These are phyloP conservation scores for Eilema caniola DNA, from an alignment of 2,888 invertebrate genomes.

Conservation along the genomic window DNA sequence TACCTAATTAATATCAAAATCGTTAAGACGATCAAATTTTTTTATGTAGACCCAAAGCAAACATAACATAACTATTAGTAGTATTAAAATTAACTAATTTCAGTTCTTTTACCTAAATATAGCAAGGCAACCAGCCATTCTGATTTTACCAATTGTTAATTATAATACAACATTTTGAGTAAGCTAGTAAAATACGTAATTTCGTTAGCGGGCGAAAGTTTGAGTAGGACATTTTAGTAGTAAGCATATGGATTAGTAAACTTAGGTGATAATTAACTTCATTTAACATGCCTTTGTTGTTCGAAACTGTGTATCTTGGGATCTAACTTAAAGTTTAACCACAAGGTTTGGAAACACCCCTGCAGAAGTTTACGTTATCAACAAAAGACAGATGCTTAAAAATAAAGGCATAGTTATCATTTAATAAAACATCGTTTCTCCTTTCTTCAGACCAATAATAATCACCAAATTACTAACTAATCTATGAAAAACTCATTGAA, in stretches of 20 bases:
- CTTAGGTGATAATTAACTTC: background rate
- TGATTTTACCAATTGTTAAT: background rate
- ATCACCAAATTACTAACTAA: no score
- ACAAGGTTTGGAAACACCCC: background rate
- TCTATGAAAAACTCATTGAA: no score
- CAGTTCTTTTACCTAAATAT: background rate
- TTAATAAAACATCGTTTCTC: no score
- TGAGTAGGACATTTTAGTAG: background rate
- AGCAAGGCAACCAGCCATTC: background rate
- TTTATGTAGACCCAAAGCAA: no score
- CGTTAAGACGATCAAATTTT: no score
- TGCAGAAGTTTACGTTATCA: background rate
- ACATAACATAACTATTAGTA: no score
- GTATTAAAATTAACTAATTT: no score
- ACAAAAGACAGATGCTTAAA: background rate
- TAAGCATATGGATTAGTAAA: background rate
- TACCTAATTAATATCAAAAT: no score
- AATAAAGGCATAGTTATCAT: background rate
- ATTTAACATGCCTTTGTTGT: slow-evolving; percentile 1
- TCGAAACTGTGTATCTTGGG: background rate
- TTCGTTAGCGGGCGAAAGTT: background rate
- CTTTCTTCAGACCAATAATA: no score
- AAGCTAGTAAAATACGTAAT: background rate
- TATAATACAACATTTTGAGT: background rate
- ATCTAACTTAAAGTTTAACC: background rate